Conservation (phyloP, 2,797 vertebrate species). For the Peromyscus eremicus region DNA sequence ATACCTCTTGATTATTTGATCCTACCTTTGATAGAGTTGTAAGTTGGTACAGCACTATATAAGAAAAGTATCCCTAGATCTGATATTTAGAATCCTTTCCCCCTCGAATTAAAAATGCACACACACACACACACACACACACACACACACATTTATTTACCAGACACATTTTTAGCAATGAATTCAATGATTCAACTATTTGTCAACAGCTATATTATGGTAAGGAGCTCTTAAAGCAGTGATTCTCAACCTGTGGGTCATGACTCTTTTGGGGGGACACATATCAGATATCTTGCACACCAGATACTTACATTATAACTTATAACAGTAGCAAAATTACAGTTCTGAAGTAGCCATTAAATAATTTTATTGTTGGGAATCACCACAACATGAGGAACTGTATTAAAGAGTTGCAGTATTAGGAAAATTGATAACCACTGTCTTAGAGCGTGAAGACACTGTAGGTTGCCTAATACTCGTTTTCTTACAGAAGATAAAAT, state of each 20-base stretch:
- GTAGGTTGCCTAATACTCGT: background rate
- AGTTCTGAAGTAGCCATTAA: background rate
- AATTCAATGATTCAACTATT: slow-evolving; percentile 16
- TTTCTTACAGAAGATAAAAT: slow-evolving; percentile 19
- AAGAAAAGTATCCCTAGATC: background rate
- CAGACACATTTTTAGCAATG: background rate
- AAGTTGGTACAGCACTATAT: background rate
- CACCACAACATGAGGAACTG: background rate
- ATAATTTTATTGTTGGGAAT: background rate
- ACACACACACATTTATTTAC: background rate
- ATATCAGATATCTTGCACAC: background rate
- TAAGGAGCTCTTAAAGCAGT: background rate
- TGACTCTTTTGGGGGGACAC: background rate
- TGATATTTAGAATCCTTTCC: background rate
- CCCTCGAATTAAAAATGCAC: background rate
- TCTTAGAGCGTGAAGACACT: background rate
- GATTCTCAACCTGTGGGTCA: background rate
- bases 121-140: background rate
- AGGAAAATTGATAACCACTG: background rate
- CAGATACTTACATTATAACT: background rate
- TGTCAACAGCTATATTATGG: background rate
- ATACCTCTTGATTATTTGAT: slow-evolving; percentile 49
- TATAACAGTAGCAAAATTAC: background rate
- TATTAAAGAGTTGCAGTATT: background rate
- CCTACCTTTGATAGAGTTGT: slow-evolving; percentile 45